phyloP scores from a whole-genome alignment of 2,797 vertebrate species.

The Bucorvus abyssinicus region DNA sequence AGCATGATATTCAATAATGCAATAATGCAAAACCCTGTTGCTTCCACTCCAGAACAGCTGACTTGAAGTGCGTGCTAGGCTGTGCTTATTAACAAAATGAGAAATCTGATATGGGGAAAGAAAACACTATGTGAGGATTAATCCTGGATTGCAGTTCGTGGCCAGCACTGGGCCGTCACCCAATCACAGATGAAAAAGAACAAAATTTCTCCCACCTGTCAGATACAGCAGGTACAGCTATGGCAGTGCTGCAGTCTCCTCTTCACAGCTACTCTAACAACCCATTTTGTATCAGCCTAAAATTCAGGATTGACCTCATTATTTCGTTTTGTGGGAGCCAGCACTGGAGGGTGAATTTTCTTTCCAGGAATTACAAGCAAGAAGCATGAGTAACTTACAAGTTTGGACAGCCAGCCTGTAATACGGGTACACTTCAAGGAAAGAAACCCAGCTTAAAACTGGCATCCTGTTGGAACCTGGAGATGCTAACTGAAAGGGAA shows the following conservation, averaged over 20 bases:
- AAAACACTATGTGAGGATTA: conserved; percentile 77
- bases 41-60: conserved; percentile 76
- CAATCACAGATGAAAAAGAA: conserved; percentile 54
- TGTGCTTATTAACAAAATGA: conserved; percentile 79
- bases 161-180: conserved; percentile 69
- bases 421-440: neutral
- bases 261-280: conserved; percentile 38
- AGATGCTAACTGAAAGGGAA: neutral
- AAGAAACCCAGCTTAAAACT: conserved; percentile 16
- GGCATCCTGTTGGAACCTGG: neutral
- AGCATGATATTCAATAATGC: conserved; percentile 62
- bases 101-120: conserved; percentile 79
- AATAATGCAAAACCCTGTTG: conserved; percentile 71
- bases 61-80: conserved; percentile 70
- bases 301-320: conserved; percentile 51
- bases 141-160: conserved; percentile 68
- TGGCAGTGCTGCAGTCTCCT: neutral
- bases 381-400: conserved; percentile 63
- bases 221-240: conserved; percentile 63
- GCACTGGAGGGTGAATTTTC: conserved; percentile 65
- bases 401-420: conserved; percentile 66
- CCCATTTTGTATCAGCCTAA: conserved; percentile 50
- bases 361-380: conserved; percentile 75
- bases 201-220: conserved; percentile 65
- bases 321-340: conserved; percentile 51